Percentiles rank a stretch among this genome's conserved stretches.
Evolutionary conservation across 2,113 vertebrate genomes (phyloP).

Genomic region (Sinosuthora webbiana): DNA sequence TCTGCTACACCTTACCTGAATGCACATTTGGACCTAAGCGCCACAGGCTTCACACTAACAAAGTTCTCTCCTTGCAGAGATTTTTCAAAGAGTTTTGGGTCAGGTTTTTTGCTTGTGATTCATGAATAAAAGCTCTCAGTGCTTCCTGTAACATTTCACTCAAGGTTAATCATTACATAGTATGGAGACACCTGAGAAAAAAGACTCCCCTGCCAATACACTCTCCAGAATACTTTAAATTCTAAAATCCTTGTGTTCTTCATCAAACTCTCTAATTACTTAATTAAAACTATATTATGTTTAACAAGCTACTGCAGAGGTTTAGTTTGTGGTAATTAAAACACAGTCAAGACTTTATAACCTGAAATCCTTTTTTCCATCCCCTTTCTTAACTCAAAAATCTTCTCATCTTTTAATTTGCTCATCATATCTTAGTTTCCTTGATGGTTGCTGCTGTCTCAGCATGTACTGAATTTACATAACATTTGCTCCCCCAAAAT

Average conservation of each 20-base stretch:
- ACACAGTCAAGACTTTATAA: not conserved
- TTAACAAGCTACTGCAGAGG: constrained; percentile 2
- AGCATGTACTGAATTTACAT: not conserved
- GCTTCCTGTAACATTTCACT: not conserved
- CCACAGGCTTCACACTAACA: not conserved
- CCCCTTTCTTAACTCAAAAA: not conserved
- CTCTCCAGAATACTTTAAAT: not conserved
- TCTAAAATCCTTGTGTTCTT: constrained; percentile 10
- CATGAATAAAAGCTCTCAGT: not conserved
- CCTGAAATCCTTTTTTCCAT: not conserved
- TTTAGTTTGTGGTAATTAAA: constrained; percentile 20
- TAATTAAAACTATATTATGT: constrained; percentile 1
- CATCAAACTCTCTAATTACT: constrained; percentile 28
- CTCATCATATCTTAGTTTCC: not conserved
- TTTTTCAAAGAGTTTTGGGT: not conserved
- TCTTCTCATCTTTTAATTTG: not conserved
- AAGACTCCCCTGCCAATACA: not conserved
- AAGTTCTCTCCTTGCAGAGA: not conserved
- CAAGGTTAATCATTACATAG: constrained; percentile 22
- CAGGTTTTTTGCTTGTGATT: not conserved
- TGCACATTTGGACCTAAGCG: not conserved
- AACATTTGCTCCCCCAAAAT: not conserved
- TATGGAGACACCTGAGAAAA: not conserved
- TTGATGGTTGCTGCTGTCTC: not conserved
- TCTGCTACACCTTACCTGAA: not conserved